Evolutionary conservation across 30 jellyfish, hydroid and myxozoan genomes (phyloP).

Genomic region (Aurelia aurita complex sp. Pacific): DNA sequence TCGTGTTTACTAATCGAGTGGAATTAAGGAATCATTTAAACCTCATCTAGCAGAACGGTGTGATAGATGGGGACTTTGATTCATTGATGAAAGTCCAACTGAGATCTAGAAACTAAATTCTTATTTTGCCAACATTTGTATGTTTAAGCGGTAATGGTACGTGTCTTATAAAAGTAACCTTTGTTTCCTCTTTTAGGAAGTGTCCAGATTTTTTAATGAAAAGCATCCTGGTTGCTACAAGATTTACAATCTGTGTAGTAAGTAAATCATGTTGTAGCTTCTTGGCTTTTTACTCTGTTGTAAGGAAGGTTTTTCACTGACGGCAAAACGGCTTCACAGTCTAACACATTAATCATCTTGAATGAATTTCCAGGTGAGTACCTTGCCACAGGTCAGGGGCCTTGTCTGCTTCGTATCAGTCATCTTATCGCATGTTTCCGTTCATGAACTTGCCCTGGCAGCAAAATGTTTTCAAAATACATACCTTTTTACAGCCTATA

Average conservation of each 20-base stretch:
- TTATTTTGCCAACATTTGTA: not conserved
- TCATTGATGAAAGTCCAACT: not conserved
- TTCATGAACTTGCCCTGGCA: too few relatives aligned
- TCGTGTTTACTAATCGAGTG: too few relatives aligned
- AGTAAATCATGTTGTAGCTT: conserved; percentile 9
- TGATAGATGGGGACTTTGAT: not conserved
- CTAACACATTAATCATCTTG: not conserved
- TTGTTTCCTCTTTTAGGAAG: conserved; percentile 65
- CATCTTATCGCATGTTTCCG: too few relatives aligned
- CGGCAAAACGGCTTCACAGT: not conserved
- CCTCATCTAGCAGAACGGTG: not conserved
- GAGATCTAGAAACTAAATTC: not conserved
- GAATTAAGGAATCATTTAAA: too few relatives aligned
- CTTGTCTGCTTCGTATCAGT: too few relatives aligned
- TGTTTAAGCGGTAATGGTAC: not conserved
- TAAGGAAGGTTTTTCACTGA: not conserved
- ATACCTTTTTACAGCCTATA: too few relatives aligned
- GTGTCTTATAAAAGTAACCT: too few relatives aligned
- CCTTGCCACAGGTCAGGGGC: too few relatives aligned
- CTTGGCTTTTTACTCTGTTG: not conserved
- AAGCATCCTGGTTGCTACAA: conserved; percentile 87
- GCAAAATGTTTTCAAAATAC: too few relatives aligned
- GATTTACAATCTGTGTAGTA: conserved; percentile 89
- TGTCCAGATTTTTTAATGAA: conserved; percentile 86
- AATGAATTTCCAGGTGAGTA: too few relatives aligned